Evolutionary conservation across 2,113 vertebrate species (phyloP), one percentile per base, ranked within the genome.

Genomic region (Tyrannus savana): DNA sequence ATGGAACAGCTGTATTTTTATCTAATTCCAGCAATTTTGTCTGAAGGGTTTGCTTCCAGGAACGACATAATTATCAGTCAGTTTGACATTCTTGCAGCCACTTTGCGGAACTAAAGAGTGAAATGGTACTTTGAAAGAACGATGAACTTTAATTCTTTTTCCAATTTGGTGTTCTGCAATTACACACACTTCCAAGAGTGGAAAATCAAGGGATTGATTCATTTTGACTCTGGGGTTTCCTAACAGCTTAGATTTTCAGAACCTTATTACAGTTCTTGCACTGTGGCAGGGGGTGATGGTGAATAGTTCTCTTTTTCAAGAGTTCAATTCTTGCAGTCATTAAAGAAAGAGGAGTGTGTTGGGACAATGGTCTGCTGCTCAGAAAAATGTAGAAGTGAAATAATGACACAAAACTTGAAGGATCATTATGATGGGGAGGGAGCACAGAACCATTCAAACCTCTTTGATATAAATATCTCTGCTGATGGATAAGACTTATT

Each of bases 41-140:
- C 59, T 79, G 55, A 91, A 80, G 79, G 19, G 21, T 77, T 92
- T 87, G 31, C 79, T 84, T 77, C 50, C 28, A 80, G 76, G 39
- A 90, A 58, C 46, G 37, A 72, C 0, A 0, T 83, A 83, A 75
- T 94, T 73, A 77, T 60, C 42, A 44, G 50, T 64, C 80, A 75
- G 47, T 74, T 64, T 64, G 64, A 63, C 0, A 0, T 68, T 84
- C 52, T 91, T 94, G 30, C 31, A 84, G 44, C 25, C 2, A 4
- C 69, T 80, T 75, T 78, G 44, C 25, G 62, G 52, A 84, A 94
- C 72, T 92, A 84, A 77, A 71, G 44, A 84, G 41, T 82, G 64
- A 92, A 95, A 72, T 42, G 28, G 10, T 77, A 44, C n/a, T 89
- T 84, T 46, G 19, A 75, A 53, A 60, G 10, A 89, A n/a, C 41